phyloP scores from a whole-genome alignment of 2,888 invertebrate genomes.

The Cloeon dipterum region DNA sequence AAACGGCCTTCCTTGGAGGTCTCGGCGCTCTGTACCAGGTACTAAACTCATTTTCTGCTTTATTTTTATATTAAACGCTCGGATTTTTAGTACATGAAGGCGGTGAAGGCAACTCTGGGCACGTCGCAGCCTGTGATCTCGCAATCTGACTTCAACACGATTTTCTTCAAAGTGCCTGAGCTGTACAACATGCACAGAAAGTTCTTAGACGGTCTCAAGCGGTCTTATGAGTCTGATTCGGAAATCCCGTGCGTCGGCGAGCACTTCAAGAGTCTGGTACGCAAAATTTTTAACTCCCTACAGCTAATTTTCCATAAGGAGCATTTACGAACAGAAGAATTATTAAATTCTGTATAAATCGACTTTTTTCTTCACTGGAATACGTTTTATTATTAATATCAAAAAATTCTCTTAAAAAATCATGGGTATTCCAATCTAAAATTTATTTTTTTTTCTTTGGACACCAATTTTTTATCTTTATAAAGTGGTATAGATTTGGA shows the following conservation, averaged over 20 bases:
- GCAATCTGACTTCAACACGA: constrained; percentile 68
- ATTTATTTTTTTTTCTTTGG: too few relatives aligned
- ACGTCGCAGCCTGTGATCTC: constrained; percentile 79
- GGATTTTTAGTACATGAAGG: constrained; percentile 62
- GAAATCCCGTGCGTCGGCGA: constrained; percentile 55
- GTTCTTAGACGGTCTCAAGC: constrained; percentile 54
- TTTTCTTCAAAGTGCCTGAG: constrained; percentile 83
- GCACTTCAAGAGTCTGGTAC: constrained; percentile 62
- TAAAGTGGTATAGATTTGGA: too few relatives aligned
- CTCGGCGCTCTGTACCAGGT: constrained; percentile 74
- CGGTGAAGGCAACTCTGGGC: constrained; percentile 63
- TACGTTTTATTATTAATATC: too few relatives aligned
- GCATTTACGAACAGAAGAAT: too few relatives aligned
- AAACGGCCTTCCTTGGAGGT: constrained; percentile 74
- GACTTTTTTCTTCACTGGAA: too few relatives aligned
- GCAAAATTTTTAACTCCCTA: too few relatives aligned
- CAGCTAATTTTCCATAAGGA: too few relatives aligned
- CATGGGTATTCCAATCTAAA: too few relatives aligned
- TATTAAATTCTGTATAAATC: too few relatives aligned
- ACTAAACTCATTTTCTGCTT: constrained; percentile 11
- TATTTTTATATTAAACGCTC: constrained; percentile 4
- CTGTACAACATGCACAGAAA: constrained; percentile 58
- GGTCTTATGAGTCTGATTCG: constrained; percentile 46
- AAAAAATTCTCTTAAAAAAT: too few relatives aligned
- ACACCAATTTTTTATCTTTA: too few relatives aligned